phyloP scores from a whole-genome alignment of 2,888 invertebrate genomes.

The Ceriagrion tenellum region DNA sequence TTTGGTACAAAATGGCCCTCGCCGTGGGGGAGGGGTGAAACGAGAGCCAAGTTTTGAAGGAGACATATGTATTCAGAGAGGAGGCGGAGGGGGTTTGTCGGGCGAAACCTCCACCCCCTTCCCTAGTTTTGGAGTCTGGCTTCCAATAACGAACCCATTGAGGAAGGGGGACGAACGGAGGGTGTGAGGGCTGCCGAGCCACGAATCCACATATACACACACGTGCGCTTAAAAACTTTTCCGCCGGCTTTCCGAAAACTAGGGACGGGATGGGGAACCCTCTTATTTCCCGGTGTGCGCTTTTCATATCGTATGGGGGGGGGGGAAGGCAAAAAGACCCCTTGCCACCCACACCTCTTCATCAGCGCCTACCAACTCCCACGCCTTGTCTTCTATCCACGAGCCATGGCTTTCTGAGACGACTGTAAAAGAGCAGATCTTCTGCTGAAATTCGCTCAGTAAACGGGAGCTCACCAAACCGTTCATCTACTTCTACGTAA shows the following conservation, averaged over 20 bases:
- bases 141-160: slow-evolving; percentile 64
- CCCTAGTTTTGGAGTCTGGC: background rate
- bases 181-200: background rate
- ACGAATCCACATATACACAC: background rate
- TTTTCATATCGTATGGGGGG: background rate
- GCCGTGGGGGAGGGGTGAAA: background rate
- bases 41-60: background rate
- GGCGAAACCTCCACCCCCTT: no score
- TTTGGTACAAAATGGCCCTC: background rate
- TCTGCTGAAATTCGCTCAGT: no score
- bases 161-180: background rate
- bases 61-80: slow-evolving; percentile 36
- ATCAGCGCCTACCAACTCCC: no score
- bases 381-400: no score
- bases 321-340: no score
- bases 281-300: background rate
- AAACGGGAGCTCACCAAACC: no score
- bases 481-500: no score
- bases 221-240: background rate
- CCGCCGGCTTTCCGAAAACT: background rate
- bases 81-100: background rate
- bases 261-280: background rate
- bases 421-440: no score
- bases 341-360: no score
- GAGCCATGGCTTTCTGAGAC: no score